Evolutionary conservation across 2,888 invertebrate species (phyloP), one percentile per base, ranked within the genome.

Genomic region (Ecliptopera silaceata): DNA sequence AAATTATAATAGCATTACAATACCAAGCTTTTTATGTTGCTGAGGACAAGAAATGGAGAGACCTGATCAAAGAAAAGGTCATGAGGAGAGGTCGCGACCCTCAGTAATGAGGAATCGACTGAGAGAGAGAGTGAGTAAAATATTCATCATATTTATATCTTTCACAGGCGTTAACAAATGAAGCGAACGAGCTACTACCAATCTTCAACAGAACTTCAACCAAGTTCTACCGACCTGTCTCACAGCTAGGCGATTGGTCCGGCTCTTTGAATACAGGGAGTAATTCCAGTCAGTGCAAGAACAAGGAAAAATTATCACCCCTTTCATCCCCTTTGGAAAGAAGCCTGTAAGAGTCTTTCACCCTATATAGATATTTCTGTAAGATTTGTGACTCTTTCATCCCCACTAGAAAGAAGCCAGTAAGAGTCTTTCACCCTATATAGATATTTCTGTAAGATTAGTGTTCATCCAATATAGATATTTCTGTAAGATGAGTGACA

Each of bases 181-280:
- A 99, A 90, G 99, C 99, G 1, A 98, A 97, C 88, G 99, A 99
- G 80, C 92, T 98, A 42, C 92, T 99, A 51, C 99, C 99, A 0
- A 96, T 99, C 64, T 99, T 98, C 93, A 99, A 99, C 89, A 97
- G 97, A 73, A 98, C 98, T 0, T 97, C 98, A 8, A 95, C 96
- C 5, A 96, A 95, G 80, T 97, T 97, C 85, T 99, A 99, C 90
- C 93, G 94, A 50, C 94, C 96, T 0, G 93, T 95, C 1, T 92
- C 95, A 13, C 96, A 96, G 51, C 95, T 96, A 0, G 96, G 95
- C 12, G 99, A 99, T 81, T 99, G 99, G 98, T 96, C 96, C 2
- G 90, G 83, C 1, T 80, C 87, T 0, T 64, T 84, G 0, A 80
- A 85, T 63, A 83, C 83, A 0, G 80, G 77, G 5, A 59, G 54